phyloP scores from a whole-genome alignment of 2,888 invertebrate species.

The Iphiclides podalirius region DNA sequence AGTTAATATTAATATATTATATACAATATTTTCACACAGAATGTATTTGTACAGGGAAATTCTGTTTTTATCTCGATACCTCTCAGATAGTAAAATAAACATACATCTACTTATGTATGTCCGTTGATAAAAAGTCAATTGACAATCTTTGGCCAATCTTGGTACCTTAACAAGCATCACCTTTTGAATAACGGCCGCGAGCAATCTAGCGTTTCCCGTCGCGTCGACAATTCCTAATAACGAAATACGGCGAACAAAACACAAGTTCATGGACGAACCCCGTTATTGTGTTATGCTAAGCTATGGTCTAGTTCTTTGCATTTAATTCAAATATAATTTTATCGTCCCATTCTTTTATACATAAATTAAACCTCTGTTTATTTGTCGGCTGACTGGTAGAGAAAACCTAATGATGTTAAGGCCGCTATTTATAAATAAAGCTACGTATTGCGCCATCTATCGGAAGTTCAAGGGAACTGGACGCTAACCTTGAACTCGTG shows the following conservation, averaged over 20 bases:
- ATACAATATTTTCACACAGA: too few species aligned
- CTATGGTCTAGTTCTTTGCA: neutral
- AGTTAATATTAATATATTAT: too few species aligned
- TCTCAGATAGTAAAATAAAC: too few species aligned
- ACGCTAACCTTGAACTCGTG: too few species aligned
- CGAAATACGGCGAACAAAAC: slow-evolving; percentile 36
- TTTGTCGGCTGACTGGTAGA: too few species aligned
- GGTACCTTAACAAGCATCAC: slow-evolving; percentile 31
- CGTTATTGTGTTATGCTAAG: neutral
- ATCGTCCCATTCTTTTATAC: neutral
- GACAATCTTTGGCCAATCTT: slow-evolving; percentile 23
- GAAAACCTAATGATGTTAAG: too few species aligned
- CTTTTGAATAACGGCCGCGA: slow-evolving; percentile 51
- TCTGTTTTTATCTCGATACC: too few species aligned
- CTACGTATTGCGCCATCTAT: neutral
- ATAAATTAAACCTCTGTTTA: neutral
- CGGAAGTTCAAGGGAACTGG: too few species aligned
- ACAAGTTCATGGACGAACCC: slow-evolving; percentile 51
- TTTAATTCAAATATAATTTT: neutral
- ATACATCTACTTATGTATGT: too few species aligned
- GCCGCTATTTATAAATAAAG: too few species aligned
- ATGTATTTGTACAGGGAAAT: too few species aligned
- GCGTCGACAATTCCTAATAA: slow-evolving; percentile 36
- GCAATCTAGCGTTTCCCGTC: slow-evolving; percentile 69
- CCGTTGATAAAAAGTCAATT: too few species aligned